These are phyloP conservation scores for Drosophila pachea DNA, from an alignment of 1,140 invertebrate species.

Conservation along the genomic window DNA sequence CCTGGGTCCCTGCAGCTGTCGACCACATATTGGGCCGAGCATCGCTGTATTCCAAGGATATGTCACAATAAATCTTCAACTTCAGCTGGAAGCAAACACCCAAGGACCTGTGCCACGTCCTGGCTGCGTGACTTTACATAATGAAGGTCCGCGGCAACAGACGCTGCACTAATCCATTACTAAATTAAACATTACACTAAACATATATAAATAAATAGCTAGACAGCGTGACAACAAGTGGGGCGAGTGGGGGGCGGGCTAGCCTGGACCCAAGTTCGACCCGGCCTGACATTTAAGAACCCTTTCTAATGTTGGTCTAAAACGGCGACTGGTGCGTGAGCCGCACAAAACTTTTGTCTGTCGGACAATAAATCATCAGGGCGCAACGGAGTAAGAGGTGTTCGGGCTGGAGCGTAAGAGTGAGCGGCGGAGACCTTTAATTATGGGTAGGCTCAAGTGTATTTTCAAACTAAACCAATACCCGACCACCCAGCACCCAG, in stretches of 20 bases:
- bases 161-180: conserved; percentile 67
- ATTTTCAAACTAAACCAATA: conserved; percentile 72
- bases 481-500: not conserved
- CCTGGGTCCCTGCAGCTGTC: conserved; percentile 16
- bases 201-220: conserved; percentile 74
- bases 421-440: conserved; percentile 54
- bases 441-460: conserved; percentile 72
- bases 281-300: conserved; percentile 58
- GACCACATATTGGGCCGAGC: conserved; percentile 16
- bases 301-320: conserved; percentile 69
- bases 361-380: conserved; percentile 71
- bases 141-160: conserved; percentile 46
- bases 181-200: conserved; percentile 76
- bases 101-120: conserved; percentile 9
- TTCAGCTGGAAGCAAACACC: conserved; percentile 2
- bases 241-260: conserved; percentile 33
- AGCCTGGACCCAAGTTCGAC: conserved; percentile 17
- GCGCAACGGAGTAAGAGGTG: not conserved
- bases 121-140: conserved; percentile 65
- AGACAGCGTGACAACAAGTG: conserved; percentile 73
- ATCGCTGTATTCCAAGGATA: conserved; percentile 54
- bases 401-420: conserved; percentile 2
- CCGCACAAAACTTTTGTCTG: conserved; percentile 59
- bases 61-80: conserved; percentile 67
- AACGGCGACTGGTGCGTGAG: conserved; percentile 33